Evolutionary conservation across 2,888 invertebrate genomes (phyloP).

Genomic region (Lasioglossum marginatum): DNA sequence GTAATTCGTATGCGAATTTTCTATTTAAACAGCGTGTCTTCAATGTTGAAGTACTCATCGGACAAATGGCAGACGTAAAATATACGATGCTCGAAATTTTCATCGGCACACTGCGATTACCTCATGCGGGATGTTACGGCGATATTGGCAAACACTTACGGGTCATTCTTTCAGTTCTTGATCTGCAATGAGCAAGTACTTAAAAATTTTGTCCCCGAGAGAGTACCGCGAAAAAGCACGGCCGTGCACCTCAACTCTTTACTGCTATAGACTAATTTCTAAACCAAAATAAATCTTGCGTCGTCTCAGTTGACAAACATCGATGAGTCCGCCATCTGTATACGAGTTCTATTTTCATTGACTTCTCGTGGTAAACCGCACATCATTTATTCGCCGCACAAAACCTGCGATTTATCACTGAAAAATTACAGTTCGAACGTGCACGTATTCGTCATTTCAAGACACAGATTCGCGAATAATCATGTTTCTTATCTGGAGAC

Average conservation of each 20-base stretch:
- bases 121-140: neutral
- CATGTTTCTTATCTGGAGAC: neutral
- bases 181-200: constrained; percentile 82
- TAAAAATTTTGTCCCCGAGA: constrained; percentile 68
- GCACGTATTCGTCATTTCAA: neutral
- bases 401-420: neutral
- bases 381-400: neutral
- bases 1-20: neutral
- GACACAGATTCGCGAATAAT: neutral
- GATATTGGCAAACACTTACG: constrained; percentile 76
- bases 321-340: constrained; percentile 48
- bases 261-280: constrained; percentile 60
- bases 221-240: constrained; percentile 57
- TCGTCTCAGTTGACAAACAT: constrained; percentile 49
- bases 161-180: constrained; percentile 82
- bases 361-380: neutral
- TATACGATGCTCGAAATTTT: constrained; percentile 20
- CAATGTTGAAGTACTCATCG: constrained; percentile 29
- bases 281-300: constrained; percentile 71
- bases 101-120: neutral
- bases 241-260: constrained; percentile 27
- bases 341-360: constrained; percentile 7
- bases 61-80: constrained; percentile 38
- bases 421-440: neutral
- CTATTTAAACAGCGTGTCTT: neutral